Conservation (phyloP, 1,140 invertebrate species). For the Palaemon carinicauda region DNA sequence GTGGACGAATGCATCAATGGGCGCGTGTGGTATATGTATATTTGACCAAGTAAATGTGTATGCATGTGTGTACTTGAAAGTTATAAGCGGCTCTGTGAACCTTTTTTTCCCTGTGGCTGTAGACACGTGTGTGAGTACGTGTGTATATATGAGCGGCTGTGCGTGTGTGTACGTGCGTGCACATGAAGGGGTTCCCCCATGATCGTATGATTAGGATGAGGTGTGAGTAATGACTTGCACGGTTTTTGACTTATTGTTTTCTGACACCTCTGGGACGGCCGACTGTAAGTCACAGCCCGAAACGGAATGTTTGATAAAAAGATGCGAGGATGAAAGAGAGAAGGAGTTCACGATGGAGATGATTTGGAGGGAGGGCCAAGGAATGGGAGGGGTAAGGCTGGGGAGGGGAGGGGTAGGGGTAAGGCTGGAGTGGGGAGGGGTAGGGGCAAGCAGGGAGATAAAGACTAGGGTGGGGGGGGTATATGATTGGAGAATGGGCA, state of each 20-base stretch:
- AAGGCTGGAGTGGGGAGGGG: no score
- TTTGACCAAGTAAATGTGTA: no score
- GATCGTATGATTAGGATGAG: background rate
- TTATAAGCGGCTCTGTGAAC: no score
- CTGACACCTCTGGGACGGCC: background rate
- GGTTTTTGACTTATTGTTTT: constrained; percentile 30
- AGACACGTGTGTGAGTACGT: background rate
- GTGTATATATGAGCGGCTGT: background rate
- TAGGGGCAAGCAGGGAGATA: background rate
- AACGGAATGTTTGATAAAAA: constrained; percentile 4
- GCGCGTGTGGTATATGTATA: no score
- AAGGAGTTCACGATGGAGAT: background rate
- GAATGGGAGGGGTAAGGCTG: background rate
- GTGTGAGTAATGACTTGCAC: constrained; percentile 28
- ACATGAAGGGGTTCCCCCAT: no score
- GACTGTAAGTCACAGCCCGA: background rate
- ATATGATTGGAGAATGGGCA: no score
- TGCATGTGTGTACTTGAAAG: no score
- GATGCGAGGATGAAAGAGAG: background rate
- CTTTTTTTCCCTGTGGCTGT: background rate
- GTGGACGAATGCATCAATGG: no score
- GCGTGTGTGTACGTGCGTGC: background rate
- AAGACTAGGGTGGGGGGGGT: background rate
- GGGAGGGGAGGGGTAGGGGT: background rate
- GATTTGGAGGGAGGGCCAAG: no score